Percentiles rank a stretch among this genome's conserved stretches.
Evolutionary conservation across 2,797 vertebrate genomes (phyloP).

Genomic region (Meriones psammophilus): DNA sequence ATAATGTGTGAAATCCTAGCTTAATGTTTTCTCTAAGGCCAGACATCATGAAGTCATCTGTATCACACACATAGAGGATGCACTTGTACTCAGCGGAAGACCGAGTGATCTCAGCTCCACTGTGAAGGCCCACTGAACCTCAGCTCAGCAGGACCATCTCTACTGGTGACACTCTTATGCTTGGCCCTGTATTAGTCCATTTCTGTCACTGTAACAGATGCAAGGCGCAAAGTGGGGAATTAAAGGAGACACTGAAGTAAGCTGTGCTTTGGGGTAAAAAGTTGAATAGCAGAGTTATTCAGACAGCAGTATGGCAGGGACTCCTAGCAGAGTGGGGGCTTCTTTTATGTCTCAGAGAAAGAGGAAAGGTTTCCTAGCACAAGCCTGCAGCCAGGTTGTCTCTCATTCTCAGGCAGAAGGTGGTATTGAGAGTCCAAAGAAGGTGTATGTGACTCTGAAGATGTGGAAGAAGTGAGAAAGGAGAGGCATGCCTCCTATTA

Average conservation of each 20-base stretch:
- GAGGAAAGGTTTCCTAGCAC: background rate
- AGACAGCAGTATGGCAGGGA: accelerated
- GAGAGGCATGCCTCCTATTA: background rate
- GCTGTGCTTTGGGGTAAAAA: background rate
- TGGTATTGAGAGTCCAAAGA: background rate
- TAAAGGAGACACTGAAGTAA: background rate
- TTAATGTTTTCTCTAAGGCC: background rate
- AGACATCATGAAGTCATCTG: background rate
- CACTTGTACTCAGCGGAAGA: too few species aligned
- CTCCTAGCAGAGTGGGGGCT: background rate
- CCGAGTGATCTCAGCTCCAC: background rate
- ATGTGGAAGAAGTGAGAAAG: background rate
- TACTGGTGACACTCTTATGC: background rate
- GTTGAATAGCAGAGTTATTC: background rate
- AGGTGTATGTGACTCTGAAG: background rate
- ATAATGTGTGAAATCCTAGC: background rate
- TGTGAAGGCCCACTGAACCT: background rate
- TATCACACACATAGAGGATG: background rate
- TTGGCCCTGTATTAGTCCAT: background rate
- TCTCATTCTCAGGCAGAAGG: background rate
- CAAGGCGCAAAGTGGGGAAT: background rate
- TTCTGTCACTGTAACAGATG: background rate
- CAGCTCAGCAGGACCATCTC: background rate
- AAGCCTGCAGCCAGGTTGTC: background rate
- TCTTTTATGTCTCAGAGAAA: background rate